Base-by-base conservation (phyloP, 2,888 invertebrate species). In the Euclidia mi region DNA sequence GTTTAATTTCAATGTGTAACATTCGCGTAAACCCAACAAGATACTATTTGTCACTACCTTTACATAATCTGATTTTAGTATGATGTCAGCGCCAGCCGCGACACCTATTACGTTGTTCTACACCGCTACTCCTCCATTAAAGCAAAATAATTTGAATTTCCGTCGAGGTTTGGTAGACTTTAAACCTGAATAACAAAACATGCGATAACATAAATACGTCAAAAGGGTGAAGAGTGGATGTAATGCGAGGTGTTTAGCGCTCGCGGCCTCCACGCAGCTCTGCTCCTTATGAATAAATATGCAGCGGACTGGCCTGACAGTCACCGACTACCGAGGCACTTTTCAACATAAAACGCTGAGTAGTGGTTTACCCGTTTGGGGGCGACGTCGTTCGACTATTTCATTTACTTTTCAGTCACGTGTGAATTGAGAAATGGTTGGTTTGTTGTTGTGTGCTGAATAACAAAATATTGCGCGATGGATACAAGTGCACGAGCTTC, bases 391-490 rank as follows among this genome's bases (percentile, higher is more conserved):
- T 76, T 70, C 77, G 58, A 73, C 60, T 65, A 67, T 72, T 64
- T 73, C 69, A 76, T 82, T 63, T 57, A 73, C 55, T 81, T 85
- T 82, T 81, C 56, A 82, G 85, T 88, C 90, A 90, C 89, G 89
- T 87, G 82, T 85, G 74, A 71, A 81, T 83, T 90, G 85, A 89
- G 88, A 90, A 89, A 89, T 90, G 86, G 86, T 82, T 78, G 79
- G 78, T 85, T 82, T 84, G 76, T 75, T 70, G 65, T 78, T 82
- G 81, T 81, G 85, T 76, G 74, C 72, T 79, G 90, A 90, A 90
- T 90, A 89, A 74, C 69, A 84, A 90, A 83, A 78, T 60, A 45
- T 62, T 59, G 37, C 48, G 57, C 34, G 52, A 59, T 44, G 35
- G 42, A 63, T 62, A 41, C 20, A 42, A 55, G 46, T 42, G 55